These are phyloP conservation scores for Leucophenga maculata DNA, from an alignment of 2,888 invertebrate species.

Conservation along the genomic window DNA sequence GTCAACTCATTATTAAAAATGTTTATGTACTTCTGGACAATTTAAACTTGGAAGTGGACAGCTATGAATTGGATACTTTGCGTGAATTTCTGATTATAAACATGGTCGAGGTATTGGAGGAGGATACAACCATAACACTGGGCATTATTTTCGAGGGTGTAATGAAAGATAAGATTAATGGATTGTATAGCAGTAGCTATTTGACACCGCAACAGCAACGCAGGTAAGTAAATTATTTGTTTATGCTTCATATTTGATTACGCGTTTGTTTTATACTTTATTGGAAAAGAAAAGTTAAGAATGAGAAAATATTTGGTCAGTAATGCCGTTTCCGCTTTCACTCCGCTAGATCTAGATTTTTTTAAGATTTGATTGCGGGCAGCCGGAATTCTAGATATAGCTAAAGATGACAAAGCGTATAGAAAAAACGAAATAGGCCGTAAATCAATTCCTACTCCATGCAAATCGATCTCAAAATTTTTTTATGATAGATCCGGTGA, in stretches of 20 bases:
- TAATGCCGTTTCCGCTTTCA: too few species aligned
- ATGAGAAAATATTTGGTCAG: too few species aligned
- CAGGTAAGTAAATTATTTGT: constrained; percentile 70
- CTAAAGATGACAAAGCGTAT: too few species aligned
- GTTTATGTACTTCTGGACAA: constrained; percentile 39
- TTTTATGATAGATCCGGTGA: too few species aligned
- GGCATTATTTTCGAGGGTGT: constrained; percentile 78
- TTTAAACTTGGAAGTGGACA: constrained; percentile 34
- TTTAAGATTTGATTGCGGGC: too few species aligned
- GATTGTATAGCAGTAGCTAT: constrained; percentile 82
- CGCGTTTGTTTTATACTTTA: too few species aligned
- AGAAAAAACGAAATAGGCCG: too few species aligned
- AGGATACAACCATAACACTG: constrained; percentile 72
- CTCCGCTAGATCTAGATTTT: too few species aligned
- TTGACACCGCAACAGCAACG: constrained; percentile 67
- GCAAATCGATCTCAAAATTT: too few species aligned
- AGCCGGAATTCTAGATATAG: too few species aligned
- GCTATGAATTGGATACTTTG: constrained; percentile 43
- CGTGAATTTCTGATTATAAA: constrained; percentile 60
- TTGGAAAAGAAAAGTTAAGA: neutral
- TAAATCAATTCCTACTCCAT: too few species aligned
- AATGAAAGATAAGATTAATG: constrained; percentile 79
- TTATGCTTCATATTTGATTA: neutral
- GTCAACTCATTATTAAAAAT: constrained; percentile 73
- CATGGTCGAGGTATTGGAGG: constrained; percentile 51